Evolutionary conservation across 2,888 invertebrate genomes (phyloP).

Genomic region (Branchinecta sandiegonensis): DNA sequence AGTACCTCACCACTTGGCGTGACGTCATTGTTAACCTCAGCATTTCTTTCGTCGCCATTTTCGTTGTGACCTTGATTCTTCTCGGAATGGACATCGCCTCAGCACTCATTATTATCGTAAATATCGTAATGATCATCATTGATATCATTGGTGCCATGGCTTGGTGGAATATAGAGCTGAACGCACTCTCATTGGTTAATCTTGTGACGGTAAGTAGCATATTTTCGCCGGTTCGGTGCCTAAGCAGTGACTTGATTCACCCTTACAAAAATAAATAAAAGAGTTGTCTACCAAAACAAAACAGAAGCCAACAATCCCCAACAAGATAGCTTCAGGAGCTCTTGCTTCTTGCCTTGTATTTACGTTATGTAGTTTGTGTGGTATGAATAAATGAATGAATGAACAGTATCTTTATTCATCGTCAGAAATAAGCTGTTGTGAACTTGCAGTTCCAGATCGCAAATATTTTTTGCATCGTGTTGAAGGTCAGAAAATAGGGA

Average conservation of each 20-base stretch:
- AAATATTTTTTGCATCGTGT: too few species aligned
- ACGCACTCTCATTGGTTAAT: constrained; percentile 88
- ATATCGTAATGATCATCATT: constrained; percentile 58
- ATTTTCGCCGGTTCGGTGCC: neutral
- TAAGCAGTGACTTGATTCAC: neutral
- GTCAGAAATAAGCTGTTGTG: too few species aligned
- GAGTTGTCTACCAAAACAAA: neutral
- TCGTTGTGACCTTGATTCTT: constrained; percentile 75
- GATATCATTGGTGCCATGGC: constrained; percentile 86
- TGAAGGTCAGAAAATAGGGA: too few species aligned
- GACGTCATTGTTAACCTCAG: constrained; percentile 74
- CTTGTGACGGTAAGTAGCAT: constrained; percentile 61
- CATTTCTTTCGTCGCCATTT: constrained; percentile 79
- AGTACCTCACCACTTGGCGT: constrained; percentile 72
- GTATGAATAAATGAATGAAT: too few species aligned
- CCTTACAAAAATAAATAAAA: too few species aligned
- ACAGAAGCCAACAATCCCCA: neutral
- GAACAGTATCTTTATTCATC: too few species aligned
- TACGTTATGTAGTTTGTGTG: too few species aligned
- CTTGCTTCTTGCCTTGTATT: too few species aligned
- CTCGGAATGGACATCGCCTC: constrained; percentile 79
- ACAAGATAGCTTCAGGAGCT: too few species aligned
- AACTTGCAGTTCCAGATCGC: too few species aligned
- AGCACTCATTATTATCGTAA: constrained; percentile 54
- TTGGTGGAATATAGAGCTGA: constrained; percentile 75